Conservation (phyloP, 2,113 vertebrate species). For the Sebastes schlegelii region DNA sequence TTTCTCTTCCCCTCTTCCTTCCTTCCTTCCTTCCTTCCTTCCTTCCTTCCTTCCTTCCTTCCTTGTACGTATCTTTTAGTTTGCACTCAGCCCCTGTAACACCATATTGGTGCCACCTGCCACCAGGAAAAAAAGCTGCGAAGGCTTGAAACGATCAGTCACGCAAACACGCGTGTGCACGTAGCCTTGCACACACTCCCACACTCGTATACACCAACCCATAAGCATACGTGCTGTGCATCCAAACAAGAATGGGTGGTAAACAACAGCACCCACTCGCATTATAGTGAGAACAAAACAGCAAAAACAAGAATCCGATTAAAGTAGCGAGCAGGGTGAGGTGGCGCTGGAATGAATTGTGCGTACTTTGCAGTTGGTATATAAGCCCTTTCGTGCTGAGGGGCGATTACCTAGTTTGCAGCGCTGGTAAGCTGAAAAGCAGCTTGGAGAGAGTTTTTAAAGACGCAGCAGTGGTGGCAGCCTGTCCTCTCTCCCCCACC, state of each 20-base stretch:
- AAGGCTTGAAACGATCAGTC: slow-evolving; percentile 51
- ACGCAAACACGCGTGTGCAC: slow-evolving; percentile 51
- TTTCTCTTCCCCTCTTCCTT: neutral
- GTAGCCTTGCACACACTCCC: slow-evolving; percentile 6
- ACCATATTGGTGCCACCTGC: slow-evolving; percentile 52
- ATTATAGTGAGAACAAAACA: slow-evolving; percentile 49
- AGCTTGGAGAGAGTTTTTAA: slow-evolving; percentile 80
- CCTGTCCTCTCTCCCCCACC: slow-evolving; percentile 65
- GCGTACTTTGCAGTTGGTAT: slow-evolving; percentile 68
- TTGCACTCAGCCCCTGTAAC: slow-evolving; percentile 17
- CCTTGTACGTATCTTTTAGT: neutral
- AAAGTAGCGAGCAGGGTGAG: slow-evolving; percentile 52
- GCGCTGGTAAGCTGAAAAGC: slow-evolving; percentile 83
- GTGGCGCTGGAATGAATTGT: slow-evolving; percentile 65
- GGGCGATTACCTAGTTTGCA: slow-evolving; percentile 81
- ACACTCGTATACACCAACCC: slow-evolving; percentile 8
- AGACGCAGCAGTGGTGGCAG: slow-evolving; percentile 75
- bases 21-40: neutral
- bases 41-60: neutral
- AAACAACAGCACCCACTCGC: slow-evolving; percentile 56
- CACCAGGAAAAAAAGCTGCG: slow-evolving; percentile 48
- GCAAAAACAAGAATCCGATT: slow-evolving; percentile 67
- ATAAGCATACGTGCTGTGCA: slow-evolving; percentile 32
- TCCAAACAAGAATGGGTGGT: slow-evolving; percentile 29
- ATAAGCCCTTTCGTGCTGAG: slow-evolving; percentile 82